These are phyloP conservation scores for Sorex araneus DNA, from an alignment of 2,113 vertebrate genomes.

Conservation along the genomic window DNA sequence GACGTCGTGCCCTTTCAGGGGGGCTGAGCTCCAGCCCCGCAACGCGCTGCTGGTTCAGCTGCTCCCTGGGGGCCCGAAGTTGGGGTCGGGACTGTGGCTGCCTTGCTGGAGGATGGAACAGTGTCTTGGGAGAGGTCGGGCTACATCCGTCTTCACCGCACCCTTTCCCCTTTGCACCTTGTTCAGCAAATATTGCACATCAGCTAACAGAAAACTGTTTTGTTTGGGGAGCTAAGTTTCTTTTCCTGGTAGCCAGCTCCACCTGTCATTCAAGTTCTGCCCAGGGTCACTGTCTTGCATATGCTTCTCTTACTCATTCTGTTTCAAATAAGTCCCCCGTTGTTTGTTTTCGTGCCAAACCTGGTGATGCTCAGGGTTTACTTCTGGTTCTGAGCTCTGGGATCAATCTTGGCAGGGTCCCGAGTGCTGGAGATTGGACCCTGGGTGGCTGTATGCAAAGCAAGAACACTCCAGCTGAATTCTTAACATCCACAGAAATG, in stretches of 20 bases:
- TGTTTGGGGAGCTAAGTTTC: background rate
- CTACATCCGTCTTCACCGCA: background rate
- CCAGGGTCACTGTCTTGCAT: background rate
- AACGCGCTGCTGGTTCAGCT: background rate
- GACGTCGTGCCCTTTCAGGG: too few species aligned
- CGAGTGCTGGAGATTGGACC: too few species aligned
- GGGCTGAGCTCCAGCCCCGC: too few species aligned
- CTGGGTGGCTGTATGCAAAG: too few species aligned
- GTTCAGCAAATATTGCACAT: conserved; percentile 48
- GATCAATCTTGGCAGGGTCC: too few species aligned
- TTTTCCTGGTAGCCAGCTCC: conserved; percentile 8
- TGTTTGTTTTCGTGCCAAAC: too few species aligned
- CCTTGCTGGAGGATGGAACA: background rate
- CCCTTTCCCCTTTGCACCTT: background rate
- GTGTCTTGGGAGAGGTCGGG: background rate
- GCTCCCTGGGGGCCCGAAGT: background rate
- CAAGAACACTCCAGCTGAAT: too few species aligned
- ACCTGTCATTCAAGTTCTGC: background rate
- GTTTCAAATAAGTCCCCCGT: conserved; percentile 14
- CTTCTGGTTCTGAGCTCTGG: too few species aligned
- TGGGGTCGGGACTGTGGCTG: background rate
- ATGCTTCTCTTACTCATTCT: background rate
- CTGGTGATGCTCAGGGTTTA: too few species aligned
- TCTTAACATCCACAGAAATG: too few species aligned
- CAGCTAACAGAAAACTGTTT: conserved; percentile 34